Evolutionary conservation across 2,888 invertebrate genomes (phyloP), one percentile per base, ranked within the genome.

Genomic region (Rhagonycha lutea): DNA sequence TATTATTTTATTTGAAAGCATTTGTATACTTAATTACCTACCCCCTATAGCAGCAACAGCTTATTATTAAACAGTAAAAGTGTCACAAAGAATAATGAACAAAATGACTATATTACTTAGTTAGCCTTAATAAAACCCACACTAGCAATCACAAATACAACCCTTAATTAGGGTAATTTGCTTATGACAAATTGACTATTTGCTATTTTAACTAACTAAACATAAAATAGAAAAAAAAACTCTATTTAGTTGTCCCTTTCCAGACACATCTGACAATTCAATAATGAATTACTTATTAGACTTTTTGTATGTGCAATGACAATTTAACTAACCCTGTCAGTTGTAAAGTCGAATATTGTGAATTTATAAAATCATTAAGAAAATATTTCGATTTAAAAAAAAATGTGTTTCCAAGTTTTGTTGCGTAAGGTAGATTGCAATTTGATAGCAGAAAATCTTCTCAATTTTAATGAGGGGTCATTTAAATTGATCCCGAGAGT

Each of bases 81-180:
- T 68, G 67, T 68, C 75, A 72, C 60, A n/a, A 68, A 62, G 60
- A 69, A 65, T 76, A 73, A 72, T 73, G 69, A 32, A 69, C 67
- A 26, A 78, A 78, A 78, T 78, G 78, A 78, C 78, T 78, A 73
- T 78, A 78, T 78, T 76, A 78, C 78, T 76, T 76, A 73, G 73
- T 68, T 47, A 62, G 69, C 26, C 47, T 72, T 75, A 60, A 62
- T 47, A 70, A 69, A 72, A 47, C n/a, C n/a, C 47, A 47, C 26
- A 70, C 73, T 62, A 78, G 73, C 76, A 72, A 76, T 69, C 74
- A 70, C 70, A 70, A 78, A 65, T 67, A 68, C 76, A 73, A 74
- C 72, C 69, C 72, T 69, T 76, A 78, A 78, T 78, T 78, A 78
- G 47, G 72, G 67, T 76, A 74, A 76, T 74, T 68, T 70, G 67